Evolutionary conservation across 37 sponge, comb jelly and placozoan species (phyloP), one percentile per base, ranked within the genome.

Genomic region (Aphrocallistes beatrix): DNA sequence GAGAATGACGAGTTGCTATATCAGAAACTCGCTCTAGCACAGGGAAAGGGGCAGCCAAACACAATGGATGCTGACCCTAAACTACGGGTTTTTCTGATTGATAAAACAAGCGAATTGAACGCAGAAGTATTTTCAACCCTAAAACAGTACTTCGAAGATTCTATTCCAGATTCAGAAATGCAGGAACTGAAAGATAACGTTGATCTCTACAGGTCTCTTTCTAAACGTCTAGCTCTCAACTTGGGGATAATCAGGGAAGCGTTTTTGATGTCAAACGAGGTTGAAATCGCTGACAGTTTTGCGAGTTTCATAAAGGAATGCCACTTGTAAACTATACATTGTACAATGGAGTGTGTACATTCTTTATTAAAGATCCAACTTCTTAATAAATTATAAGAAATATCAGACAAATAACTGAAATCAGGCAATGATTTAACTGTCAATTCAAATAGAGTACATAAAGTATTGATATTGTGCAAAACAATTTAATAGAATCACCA

Each of bases 121-220:
- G 17, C 75, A 19, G 75, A 60, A 32, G 75, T 60, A 30, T 60
- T 60, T 30, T 3, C 10, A 8, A 60, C 75, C 10, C 10, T 60
- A 3, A 60, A 60, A 60, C 8, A 6, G 3, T 60, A 30, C 34
- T 60, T 60, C n/a, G 75, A 60, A 28, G 75, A 60, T 13, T 32
- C 34, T 25, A 60, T 60, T 19, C 75, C 75, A 6, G 34, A 60
- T 28, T 60, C 17, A 13, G 75, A 60, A 60, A 32, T 3, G 34
- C 75, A 60, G n/a, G 75, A 13, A 60, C 10, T 60, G 8, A 28
- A 13, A 60, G 75, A 60, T 60, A 60, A 60, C 34, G n/a, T 60
- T 28, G 75, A 60, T 60, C 34, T 60, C 75, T 60, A 60, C n/a
- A 60, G 75, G 34, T 60, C 75, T 60, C 75, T 60, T 25, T 60